Conservation (phyloP, 2,888 invertebrate genomes). For the Diadegma fenestrale region DNA sequence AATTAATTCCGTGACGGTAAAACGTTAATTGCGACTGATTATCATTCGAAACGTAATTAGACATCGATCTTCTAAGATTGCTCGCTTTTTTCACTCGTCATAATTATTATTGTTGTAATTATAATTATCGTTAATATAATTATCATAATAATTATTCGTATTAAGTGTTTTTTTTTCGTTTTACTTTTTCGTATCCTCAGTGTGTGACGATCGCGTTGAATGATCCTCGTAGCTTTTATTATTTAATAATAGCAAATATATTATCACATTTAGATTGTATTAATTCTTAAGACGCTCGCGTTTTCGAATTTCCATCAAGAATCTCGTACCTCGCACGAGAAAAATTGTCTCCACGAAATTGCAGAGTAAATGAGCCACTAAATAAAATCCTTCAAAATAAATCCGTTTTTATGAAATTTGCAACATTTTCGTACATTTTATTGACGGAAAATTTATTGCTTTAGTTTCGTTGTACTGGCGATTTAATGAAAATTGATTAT, state of each 20-base stretch:
- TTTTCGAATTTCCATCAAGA: constrained; percentile 55
- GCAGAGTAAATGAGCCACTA: not conserved
- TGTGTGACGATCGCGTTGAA: constrained; percentile 67
- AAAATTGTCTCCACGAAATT: too few relatives aligned
- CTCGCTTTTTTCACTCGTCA: constrained; percentile 49
- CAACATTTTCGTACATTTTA: not conserved
- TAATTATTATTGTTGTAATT: constrained; percentile 9
- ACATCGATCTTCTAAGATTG: constrained; percentile 69
- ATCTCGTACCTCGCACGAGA: constrained; percentile 63
- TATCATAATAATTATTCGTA: constrained; percentile 14
- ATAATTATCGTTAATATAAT: constrained; percentile 3
- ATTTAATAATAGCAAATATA: constrained; percentile 83
- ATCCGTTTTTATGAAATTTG: not conserved
- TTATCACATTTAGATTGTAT: constrained; percentile 85
- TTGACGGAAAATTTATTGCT: not conserved
- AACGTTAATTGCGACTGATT: constrained; percentile 37
- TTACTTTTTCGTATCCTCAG: constrained; percentile 57
- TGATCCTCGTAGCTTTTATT: constrained; percentile 73
- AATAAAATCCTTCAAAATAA: not conserved
- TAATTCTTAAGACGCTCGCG: constrained; percentile 82
- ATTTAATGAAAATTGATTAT: not conserved
- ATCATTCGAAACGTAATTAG: constrained; percentile 56
- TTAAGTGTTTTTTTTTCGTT: constrained; percentile 39
- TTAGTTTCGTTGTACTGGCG: not conserved
- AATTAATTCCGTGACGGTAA: too few relatives aligned